Evolutionary conservation across 2,888 invertebrate species (phyloP), one percentile per base, ranked within the genome.

Genomic region (Atrina japonica): DNA sequence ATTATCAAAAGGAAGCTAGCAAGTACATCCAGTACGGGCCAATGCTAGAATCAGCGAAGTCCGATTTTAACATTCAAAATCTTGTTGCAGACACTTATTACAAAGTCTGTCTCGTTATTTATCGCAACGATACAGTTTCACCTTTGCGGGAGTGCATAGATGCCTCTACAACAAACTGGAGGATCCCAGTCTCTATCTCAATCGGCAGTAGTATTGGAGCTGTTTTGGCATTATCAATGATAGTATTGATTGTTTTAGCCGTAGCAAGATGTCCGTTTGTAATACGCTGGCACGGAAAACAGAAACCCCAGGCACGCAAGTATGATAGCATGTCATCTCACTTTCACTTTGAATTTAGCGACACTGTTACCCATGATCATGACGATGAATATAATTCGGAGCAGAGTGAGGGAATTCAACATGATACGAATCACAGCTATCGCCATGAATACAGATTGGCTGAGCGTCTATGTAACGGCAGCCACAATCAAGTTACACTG

Each of bases 121-220:
- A 84, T 55, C 76, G 83, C 16, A 86, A 86, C 59, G 82, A 83
- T 55, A 83, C 83, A 1, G 30, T 63, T 14, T 56, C 70, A 6
- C 80, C 80, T 0, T 60, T 77, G 14, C 78, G 81, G 1, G 77
- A 85, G 60, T 88, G 88, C 68, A 73, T 83, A 6, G 88, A 85
- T 35, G 88, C 86, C 14, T 78, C 83, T 25, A 88, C 88, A 23
- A 82, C 84, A 9, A 84, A 83, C 73, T 88, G 86, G 86, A 84
- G 86, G 56, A 80, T 88, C 27, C 88, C 88, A 2, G 88, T 88
- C 16, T 83, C 83, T 14, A 61, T 61, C 11, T 87, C 87, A 9
- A 82, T 88, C 14, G 88, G 86, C 7, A 86, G 86, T 72, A 86
- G 86, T 70, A 84, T 88, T 21, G 88, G 88, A 2, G 88, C 88